Percentiles rank a stretch among this genome's conserved stretches.
Conservation (phyloP, 2,888 invertebrate species). For the Subacronicta megacephala region DNA sequence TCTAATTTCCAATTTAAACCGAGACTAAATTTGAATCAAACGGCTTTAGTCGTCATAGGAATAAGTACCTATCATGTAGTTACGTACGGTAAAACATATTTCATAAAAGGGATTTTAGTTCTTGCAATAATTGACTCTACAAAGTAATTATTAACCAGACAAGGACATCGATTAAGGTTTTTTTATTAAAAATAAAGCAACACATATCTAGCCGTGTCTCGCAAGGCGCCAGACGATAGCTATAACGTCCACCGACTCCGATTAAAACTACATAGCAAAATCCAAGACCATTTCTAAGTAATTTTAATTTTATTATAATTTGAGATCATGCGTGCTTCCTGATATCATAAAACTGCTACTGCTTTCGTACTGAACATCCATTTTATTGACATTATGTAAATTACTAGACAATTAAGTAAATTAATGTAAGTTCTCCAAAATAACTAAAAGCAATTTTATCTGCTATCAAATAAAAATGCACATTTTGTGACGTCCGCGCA, state of each 20-base stretch:
- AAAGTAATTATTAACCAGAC: not conserved
- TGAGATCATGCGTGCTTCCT: conserved; percentile 63
- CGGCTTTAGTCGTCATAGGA: too few species aligned
- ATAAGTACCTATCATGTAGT: too few species aligned
- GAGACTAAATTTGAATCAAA: too few species aligned
- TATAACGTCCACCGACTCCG: conserved; percentile 51
- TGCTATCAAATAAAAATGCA: conserved; percentile 17
- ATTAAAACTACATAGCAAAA: conserved; percentile 61
- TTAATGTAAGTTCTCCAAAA: not conserved
- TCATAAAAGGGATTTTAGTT: not conserved
- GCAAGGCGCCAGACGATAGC: conserved; percentile 65
- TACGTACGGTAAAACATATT: too few species aligned
- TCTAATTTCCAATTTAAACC: too few species aligned
- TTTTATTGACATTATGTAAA: too few species aligned
- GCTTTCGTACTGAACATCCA: too few species aligned
- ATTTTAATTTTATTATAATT: conserved; percentile 60
- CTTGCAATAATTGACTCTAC: not conserved
- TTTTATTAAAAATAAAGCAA: conserved; percentile 66
- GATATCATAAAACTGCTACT: conserved; percentile 12
- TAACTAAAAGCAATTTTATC: not conserved
- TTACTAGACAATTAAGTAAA: not conserved
- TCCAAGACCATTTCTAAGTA: conserved; percentile 54
- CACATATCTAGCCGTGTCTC: conserved; percentile 62
- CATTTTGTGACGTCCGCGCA: conserved; percentile 66
- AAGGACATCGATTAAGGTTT: conserved; percentile 6